Evolutionary conservation across 2,888 invertebrate genomes (phyloP).

Genomic region (Apodemia zela): DNA sequence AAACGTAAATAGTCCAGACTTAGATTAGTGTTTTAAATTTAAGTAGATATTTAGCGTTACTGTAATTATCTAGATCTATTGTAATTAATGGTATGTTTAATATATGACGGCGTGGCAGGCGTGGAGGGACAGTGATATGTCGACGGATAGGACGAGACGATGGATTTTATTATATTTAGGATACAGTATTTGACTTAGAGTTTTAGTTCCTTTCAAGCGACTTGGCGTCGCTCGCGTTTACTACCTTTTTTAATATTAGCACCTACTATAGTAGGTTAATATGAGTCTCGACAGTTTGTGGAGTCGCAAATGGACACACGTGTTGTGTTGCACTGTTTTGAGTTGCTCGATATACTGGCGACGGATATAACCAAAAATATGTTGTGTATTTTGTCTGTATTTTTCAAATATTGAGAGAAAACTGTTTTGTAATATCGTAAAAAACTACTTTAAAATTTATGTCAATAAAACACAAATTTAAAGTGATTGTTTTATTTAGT

Average conservation of each 20-base stretch:
- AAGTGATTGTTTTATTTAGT: background rate
- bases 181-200: slow-evolving; percentile 62
- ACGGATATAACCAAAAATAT: slow-evolving; percentile 23
- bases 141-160: slow-evolving; percentile 32
- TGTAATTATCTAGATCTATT: slow-evolving; percentile 19
- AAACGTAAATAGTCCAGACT: slow-evolving; percentile 44
- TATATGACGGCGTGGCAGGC: background rate
- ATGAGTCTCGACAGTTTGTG: slow-evolving; percentile 13
- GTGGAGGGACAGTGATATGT: slow-evolving; percentile 5
- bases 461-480: slow-evolving; percentile 53
- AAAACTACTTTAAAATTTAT: slow-evolving; percentile 47
- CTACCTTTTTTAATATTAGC: slow-evolving; percentile 24
- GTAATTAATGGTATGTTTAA: slow-evolving; percentile 12
- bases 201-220: slow-evolving; percentile 50
- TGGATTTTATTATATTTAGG: slow-evolving; percentile 41
- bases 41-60: slow-evolving; percentile 18
- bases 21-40: slow-evolving; percentile 30
- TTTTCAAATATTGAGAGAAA: slow-evolving; percentile 34
- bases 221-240: slow-evolving; percentile 14
- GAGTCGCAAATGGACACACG: slow-evolving; percentile 22
- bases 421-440: slow-evolving; percentile 52
- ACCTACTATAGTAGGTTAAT: slow-evolving; percentile 21
- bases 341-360: slow-evolving; percentile 27
- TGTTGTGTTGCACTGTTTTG: slow-evolving; percentile 32
- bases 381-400: slow-evolving; percentile 25